Conservation (phyloP, 2,888 invertebrate species). For the Lymantria dispar region DNA sequence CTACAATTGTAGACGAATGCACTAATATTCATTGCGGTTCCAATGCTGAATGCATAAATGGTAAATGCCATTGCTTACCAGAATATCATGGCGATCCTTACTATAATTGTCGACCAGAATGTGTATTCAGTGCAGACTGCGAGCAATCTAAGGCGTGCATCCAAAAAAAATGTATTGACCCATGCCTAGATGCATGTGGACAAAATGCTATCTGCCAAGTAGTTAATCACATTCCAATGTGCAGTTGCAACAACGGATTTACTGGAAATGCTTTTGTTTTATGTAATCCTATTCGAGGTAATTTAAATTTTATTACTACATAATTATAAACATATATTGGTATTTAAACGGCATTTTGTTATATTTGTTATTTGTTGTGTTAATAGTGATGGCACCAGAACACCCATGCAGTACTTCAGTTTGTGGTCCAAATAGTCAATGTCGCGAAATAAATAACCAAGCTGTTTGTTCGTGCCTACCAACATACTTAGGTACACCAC, state of each 20-base stretch:
- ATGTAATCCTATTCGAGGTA: constrained; percentile 83
- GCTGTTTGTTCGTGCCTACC: constrained; percentile 88
- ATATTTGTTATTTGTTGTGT: constrained; percentile 7
- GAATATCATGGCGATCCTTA: constrained; percentile 90
- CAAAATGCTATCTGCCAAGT: constrained; percentile 83
- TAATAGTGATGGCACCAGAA: constrained; percentile 46
- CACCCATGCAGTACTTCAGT: constrained; percentile 87
- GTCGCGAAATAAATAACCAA: constrained; percentile 83
- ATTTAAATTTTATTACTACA: constrained; percentile 40
- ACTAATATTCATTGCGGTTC: constrained; percentile 87
- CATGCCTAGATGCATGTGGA: constrained; percentile 88
- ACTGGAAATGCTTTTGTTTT: constrained; percentile 81
- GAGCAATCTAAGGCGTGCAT: constrained; percentile 86
- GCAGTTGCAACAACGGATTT: constrained; percentile 84
- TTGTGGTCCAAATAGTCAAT: constrained; percentile 88
- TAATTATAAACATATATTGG: background rate
- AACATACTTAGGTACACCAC: constrained; percentile 87
- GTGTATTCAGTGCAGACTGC: constrained; percentile 89
- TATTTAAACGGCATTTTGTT: background rate
- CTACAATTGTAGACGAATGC: constrained; percentile 83
- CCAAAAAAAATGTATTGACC: constrained; percentile 88
- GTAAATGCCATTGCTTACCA: constrained; percentile 86
- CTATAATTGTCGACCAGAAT: constrained; percentile 89
- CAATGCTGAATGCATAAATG: constrained; percentile 85
- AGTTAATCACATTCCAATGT: constrained; percentile 86